Conservation (phyloP, 2,888 invertebrate species). For the Adelphocoris suturalis region DNA sequence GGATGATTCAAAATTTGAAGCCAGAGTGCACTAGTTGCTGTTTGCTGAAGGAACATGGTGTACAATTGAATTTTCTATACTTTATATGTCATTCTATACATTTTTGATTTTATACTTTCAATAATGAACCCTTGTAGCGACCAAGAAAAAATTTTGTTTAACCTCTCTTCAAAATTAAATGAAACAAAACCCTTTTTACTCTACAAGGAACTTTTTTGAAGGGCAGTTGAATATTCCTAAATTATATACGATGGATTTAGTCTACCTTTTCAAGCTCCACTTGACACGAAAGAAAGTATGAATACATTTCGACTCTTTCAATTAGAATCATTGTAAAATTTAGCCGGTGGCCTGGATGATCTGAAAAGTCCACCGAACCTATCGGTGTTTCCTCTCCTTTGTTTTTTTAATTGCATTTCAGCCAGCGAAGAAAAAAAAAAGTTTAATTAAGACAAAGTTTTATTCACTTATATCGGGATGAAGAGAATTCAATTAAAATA, state of each 20-base stretch:
- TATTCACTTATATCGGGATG: constrained; percentile 34
- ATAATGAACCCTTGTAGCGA: too few species aligned
- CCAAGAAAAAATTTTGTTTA: too few species aligned
- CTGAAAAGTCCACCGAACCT: constrained; percentile 13
- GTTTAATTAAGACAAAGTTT: constrained; percentile 51
- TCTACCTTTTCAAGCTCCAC: neutral
- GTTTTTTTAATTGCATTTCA: constrained; percentile 50
- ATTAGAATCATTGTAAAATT: constrained; percentile 25
- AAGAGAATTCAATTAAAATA: constrained; percentile 19
- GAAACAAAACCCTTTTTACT: too few species aligned
- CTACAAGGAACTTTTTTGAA: too few species aligned
- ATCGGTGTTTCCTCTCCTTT: constrained; percentile 13
- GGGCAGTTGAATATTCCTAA: neutral
- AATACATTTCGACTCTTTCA: constrained; percentile 2
- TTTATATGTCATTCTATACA: too few species aligned
- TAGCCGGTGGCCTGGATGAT: neutral
- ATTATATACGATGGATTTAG: neutral
- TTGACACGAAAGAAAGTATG: neutral
- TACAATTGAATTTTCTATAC: too few species aligned
- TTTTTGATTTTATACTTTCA: too few species aligned
- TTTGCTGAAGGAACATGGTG: too few species aligned
- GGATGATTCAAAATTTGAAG: too few species aligned
- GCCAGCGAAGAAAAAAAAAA: constrained; percentile 35
- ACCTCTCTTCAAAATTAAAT: too few species aligned
- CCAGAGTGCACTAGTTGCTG: too few species aligned